A percentile compares a stretch with the other conserved stretches of the same genome.
phyloP scores from a whole-genome alignment of 2,113 vertebrate genomes.

The Campylomormyrus tamandua region DNA sequence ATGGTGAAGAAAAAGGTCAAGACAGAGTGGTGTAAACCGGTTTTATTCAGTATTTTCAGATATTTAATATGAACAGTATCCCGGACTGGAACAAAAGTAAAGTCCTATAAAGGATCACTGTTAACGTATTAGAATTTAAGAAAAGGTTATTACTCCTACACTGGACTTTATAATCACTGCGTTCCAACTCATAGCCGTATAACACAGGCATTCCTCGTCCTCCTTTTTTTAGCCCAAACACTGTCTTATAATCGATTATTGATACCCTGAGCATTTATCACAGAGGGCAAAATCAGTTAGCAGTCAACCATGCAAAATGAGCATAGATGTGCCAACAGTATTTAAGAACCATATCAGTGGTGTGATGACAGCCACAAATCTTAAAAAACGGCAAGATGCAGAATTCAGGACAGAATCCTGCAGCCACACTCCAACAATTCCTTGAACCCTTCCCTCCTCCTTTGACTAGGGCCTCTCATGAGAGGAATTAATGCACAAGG shows the following conservation, averaged over 20 bases:
- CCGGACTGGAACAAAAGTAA: neutral
- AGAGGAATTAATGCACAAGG: neutral
- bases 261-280: neutral
- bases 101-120: neutral
- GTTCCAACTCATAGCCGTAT: neutral
- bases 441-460: neutral
- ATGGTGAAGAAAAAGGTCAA: neutral
- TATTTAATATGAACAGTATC: conserved; percentile 15
- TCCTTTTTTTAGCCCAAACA: neutral
- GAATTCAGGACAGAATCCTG: neutral
- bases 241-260: neutral
- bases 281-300: neutral
- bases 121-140: neutral
- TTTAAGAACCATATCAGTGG: neutral
- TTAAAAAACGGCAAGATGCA: neutral
- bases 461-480: neutral
- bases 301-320: neutral
- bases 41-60: conserved; percentile 6
- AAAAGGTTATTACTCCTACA: neutral
- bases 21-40: neutral
- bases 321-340: neutral
- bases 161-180: neutral
- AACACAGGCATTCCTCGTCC: too few relatives aligned
- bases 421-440: neutral
- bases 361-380: neutral